phyloP scores from a whole-genome alignment of 2,797 vertebrate species.

The Numenius phaeopus region DNA sequence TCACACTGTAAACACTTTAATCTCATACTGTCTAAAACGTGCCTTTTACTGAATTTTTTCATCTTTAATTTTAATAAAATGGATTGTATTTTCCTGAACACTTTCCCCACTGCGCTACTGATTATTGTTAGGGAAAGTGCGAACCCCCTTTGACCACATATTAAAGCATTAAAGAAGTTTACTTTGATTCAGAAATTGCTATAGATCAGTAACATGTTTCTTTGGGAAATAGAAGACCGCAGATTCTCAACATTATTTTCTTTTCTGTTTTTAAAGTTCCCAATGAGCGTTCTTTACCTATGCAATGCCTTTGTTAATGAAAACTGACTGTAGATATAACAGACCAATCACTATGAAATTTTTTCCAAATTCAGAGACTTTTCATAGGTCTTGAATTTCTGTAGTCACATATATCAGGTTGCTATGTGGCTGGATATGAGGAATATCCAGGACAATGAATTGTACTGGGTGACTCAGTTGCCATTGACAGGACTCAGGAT shows the following conservation, averaged over 20 bases:
- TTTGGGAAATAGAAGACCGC: neutral
- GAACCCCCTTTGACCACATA: neutral
- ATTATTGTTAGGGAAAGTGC: neutral
- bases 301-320: neutral
- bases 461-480: neutral
- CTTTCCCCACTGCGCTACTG: neutral
- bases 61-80: neutral
- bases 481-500: neutral
- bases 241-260: neutral
- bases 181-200: neutral
- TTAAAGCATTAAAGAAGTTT: neutral
- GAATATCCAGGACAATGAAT: neutral
- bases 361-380: neutral
- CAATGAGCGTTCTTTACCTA: neutral
- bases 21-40: neutral
- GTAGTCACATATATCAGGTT: neutral
- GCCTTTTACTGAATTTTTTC: neutral
- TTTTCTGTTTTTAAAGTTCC: neutral
- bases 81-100: neutral
- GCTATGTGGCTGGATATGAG: neutral
- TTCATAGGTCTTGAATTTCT: neutral
- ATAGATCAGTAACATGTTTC: neutral
- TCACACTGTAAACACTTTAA: neutral
- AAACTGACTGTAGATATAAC: neutral
- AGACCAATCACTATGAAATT: neutral